These are phyloP conservation scores for Myocastor coypus DNA, from an alignment of 2,113 vertebrate species.

Conservation along the genomic window DNA sequence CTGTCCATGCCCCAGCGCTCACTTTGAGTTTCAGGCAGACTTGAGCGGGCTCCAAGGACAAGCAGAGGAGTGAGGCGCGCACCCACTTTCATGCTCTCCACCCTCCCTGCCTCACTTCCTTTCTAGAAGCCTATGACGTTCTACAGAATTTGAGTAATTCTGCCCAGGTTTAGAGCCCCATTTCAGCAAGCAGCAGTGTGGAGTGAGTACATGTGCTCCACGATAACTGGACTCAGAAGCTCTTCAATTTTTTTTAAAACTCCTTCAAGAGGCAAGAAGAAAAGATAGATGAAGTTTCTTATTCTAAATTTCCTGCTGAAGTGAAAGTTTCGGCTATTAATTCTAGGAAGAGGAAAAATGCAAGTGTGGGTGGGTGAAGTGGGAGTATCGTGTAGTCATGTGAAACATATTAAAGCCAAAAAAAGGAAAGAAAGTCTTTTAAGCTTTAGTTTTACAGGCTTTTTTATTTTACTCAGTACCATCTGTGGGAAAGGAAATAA, in stretches of 20 bases:
- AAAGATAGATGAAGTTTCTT: constrained; percentile 17
- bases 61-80: background rate
- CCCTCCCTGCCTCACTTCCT: background rate
- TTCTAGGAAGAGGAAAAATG: constrained; percentile 71
- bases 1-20: background rate
- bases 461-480: constrained; percentile 80
- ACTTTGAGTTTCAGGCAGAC: background rate
- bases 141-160: background rate
- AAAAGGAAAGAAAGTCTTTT: constrained; percentile 78
- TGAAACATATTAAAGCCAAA: constrained; percentile 75
- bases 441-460: constrained; percentile 77
- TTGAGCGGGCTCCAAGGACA: background rate
- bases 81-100: background rate
- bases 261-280: constrained; percentile 11
- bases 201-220: background rate
- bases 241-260: constrained; percentile 17
- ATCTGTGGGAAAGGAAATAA: constrained; percentile 82
- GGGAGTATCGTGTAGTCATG: constrained; percentile 71
- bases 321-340: constrained; percentile 64
- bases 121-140: background rate
- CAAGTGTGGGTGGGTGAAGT: constrained; percentile 71
- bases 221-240: constrained; percentile 1
- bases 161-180: background rate
- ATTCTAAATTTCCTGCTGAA: constrained; percentile 61
- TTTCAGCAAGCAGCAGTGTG: background rate